phyloP scores from a whole-genome alignment of 1,140 invertebrate species.

The Nasonia giraulti region DNA sequence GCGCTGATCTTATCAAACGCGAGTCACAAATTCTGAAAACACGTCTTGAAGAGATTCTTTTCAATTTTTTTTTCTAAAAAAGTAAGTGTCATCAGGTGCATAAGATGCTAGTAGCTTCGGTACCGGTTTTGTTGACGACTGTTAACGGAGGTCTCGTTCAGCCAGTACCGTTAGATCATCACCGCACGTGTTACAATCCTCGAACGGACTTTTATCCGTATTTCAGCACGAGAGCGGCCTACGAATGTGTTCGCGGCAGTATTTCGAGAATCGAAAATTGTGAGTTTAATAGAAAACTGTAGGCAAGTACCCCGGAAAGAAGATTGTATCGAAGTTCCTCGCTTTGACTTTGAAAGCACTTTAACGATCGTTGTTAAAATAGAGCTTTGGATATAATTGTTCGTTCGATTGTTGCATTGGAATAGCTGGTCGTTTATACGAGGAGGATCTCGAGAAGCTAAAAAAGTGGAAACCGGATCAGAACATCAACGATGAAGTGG shows the following conservation, averaged over 20 bases:
- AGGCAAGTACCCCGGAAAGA: too few species aligned
- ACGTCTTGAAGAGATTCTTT: too few species aligned
- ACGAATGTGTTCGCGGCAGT: not conserved
- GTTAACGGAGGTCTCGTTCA: too few species aligned
- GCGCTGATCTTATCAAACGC: too few species aligned
- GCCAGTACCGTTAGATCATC: too few species aligned
- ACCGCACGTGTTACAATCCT: not conserved
- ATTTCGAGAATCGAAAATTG: not conserved
- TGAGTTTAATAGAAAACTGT: not conserved
- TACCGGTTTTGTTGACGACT: too few species aligned
- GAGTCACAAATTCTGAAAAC: too few species aligned
- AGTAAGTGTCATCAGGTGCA: too few species aligned
- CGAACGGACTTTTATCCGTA: not conserved
- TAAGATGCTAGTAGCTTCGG: too few species aligned
- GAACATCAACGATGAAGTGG: slow-evolving; percentile 56
- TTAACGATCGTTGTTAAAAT: not conserved
- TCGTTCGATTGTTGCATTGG: slow-evolving; percentile 37
- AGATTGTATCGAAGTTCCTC: too few species aligned
- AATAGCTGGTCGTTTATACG: slow-evolving; percentile 66
- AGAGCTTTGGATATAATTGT: not conserved
- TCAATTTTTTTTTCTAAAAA: too few species aligned
- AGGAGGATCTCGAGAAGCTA: slow-evolving; percentile 67
- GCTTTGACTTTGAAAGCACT: too few species aligned
- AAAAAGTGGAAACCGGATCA: slow-evolving; percentile 63
- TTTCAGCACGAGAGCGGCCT: not conserved